phyloP scores from a whole-genome alignment of 2,888 invertebrate species.

The Watsonalla cultraria region DNA sequence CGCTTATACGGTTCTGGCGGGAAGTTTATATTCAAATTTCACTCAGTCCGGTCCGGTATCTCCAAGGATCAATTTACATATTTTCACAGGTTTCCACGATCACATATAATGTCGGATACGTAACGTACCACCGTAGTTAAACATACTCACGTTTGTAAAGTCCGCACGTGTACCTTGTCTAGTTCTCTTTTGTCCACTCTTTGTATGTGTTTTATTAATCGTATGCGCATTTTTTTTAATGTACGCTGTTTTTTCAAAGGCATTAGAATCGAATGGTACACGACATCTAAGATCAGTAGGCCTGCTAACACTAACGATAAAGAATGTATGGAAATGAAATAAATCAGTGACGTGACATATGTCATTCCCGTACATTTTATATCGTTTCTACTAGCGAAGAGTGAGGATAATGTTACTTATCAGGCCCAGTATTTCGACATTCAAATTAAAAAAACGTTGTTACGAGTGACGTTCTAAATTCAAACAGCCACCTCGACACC shows the following conservation, averaged over 20 bases:
- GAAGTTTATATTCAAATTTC: constrained; percentile 78
- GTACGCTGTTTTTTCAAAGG: constrained; percentile 1
- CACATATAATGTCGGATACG: constrained; percentile 58
- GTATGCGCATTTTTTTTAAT: no score
- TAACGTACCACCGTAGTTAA: constrained; percentile 34
- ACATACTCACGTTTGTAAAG: constrained; percentile 22
- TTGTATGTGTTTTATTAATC: no score
- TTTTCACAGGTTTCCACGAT: constrained; percentile 74
- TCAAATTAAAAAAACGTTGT: neutral
- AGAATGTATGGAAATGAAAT: no score
- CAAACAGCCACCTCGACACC: neutral
- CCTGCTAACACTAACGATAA: no score
- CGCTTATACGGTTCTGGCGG: constrained; percentile 65
- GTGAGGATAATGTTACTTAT: no score
- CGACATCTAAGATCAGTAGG: no score
- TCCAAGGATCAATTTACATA: constrained; percentile 78
- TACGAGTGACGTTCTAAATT: neutral
- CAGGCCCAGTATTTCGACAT: no score
- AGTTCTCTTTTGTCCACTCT: no score
- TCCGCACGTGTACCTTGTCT: neutral
- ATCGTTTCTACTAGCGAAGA: no score
- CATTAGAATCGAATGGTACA: no score
- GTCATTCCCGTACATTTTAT: no score
- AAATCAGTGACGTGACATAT: no score
- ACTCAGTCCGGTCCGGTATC: constrained; percentile 71